A percentile compares a stretch with the other conserved stretches of the same genome.
phyloP scores from a whole-genome alignment of 2,113 vertebrate species.

The Oryzias javanicus region DNA sequence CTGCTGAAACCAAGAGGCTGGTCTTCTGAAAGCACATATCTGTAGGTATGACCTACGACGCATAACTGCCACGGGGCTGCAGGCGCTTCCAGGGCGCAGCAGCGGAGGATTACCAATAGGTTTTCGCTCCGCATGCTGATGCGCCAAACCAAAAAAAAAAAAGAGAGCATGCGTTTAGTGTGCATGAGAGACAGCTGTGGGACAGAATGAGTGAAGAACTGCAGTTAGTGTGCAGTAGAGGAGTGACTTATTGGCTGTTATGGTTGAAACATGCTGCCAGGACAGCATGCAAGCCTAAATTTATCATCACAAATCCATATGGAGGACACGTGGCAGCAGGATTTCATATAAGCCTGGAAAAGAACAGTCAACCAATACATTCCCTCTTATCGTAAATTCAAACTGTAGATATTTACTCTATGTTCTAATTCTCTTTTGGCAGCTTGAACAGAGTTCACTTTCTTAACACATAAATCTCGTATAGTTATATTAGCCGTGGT shows the following conservation, averaged over 20 bases:
- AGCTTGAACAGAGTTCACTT: not conserved
- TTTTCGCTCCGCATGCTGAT: slow-evolving; percentile 56
- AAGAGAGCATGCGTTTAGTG: not conserved
- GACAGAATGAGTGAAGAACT: slow-evolving; percentile 22
- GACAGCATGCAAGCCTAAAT: slow-evolving; percentile 17
- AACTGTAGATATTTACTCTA: not conserved
- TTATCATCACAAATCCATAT: slow-evolving; percentile 15
- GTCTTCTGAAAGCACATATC: not conserved
- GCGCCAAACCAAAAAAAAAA: slow-evolving; percentile 7
- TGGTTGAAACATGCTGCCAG: slow-evolving; percentile 19
- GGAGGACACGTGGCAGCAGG: not conserved
- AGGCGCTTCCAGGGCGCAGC: slow-evolving; percentile 47
- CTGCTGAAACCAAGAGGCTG: not conserved
- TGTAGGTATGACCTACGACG: slow-evolving; percentile 49
- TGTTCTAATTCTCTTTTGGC: not conserved
- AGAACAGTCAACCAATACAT: not conserved
- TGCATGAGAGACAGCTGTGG: slow-evolving; percentile 3
- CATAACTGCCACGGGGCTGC: slow-evolving; percentile 49
- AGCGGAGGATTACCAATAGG: slow-evolving; percentile 57
- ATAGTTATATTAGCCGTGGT: slow-evolving; percentile 6
- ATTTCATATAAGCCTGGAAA: slow-evolving; percentile 21
- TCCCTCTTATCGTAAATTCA: slow-evolving; percentile 15
- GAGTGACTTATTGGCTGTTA: slow-evolving; percentile 47
- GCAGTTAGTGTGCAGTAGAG: slow-evolving; percentile 32
- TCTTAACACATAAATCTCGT: slow-evolving; percentile 3